A percentile compares a stretch with the other conserved stretches of the same genome.
These are phyloP conservation scores for Baccha elongata DNA, from an alignment of 2,888 invertebrate genomes.

Conservation along the genomic window DNA sequence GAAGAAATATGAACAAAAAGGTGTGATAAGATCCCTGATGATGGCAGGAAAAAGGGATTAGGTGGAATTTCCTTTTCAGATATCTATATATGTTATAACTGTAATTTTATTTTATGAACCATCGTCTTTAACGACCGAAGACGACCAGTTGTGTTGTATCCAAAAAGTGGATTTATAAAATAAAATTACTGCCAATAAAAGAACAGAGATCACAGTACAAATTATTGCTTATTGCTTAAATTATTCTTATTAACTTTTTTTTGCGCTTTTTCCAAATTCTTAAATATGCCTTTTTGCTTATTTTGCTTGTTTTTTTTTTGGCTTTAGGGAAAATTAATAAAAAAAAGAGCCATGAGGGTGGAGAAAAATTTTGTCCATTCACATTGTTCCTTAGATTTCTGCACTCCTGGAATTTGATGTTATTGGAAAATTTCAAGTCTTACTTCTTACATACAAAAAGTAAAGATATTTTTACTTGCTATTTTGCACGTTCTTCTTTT, in stretches of 20 bases:
- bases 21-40: constrained; percentile 51
- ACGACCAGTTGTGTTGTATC: constrained; percentile 16
- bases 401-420: background rate
- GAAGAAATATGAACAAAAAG: constrained; percentile 31
- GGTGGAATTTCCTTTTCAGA: constrained; percentile 33
- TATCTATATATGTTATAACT: constrained; percentile 28
- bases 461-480: too few relatives aligned
- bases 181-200: constrained; percentile 36
- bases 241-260: constrained; percentile 50
- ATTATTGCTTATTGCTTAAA: constrained; percentile 50
- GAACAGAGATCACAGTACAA: constrained; percentile 48
- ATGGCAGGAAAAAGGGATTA: constrained; percentile 30
- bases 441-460: too few relatives aligned
- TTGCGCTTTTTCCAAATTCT: background rate
- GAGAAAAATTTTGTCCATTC: background rate
- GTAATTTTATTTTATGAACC: constrained; percentile 37
- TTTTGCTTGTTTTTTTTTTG: constrained; percentile 8
- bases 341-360: background rate
- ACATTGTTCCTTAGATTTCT: background rate
- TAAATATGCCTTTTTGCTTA: constrained; percentile 6
- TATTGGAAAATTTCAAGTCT: too few relatives aligned
- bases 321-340: background rate
- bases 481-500: too few relatives aligned
- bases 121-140: constrained; percentile 22
- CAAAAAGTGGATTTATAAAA: constrained; percentile 48